Conservation (phyloP, 2,888 invertebrate genomes). For the Rhorus exstirpatorius region DNA sequence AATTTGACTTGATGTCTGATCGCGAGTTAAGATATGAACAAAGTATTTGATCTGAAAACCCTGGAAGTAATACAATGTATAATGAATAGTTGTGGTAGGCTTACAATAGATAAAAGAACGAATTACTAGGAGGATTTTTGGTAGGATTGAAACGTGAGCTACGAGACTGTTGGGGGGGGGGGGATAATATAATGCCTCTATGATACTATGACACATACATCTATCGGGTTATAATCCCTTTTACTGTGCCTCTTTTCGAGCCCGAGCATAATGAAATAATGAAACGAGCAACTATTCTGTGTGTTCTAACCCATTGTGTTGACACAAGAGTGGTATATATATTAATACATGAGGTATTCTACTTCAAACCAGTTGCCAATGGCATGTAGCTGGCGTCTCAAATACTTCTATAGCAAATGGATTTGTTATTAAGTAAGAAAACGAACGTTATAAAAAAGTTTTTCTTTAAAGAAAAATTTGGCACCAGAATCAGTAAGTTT, state of each 20-base stretch:
- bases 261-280: conserved; percentile 56
- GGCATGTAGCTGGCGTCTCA: no score
- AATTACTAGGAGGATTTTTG: conserved; percentile 3
- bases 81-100: conserved; percentile 41
- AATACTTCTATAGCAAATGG: no score
- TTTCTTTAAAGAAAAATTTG: no score
- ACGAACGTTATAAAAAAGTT: no score
- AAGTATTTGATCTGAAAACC: conserved; percentile 25
- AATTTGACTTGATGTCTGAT: no score
- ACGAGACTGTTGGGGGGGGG: conserved; percentile 13
- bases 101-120: conserved; percentile 24
- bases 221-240: conserved; percentile 42
- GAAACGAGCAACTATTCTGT: conserved; percentile 45
- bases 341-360: background rate
- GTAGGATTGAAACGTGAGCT: conserved; percentile 24
- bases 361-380: background rate
- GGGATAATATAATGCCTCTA: conserved; percentile 44
- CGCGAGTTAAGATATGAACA: no score
- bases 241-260: conserved; percentile 36
- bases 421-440: no score
- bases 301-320: conserved; percentile 44
- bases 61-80: conserved; percentile 52
- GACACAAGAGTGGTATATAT: conserved; percentile 8
- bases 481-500: background rate
- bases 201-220: conserved; percentile 27